phyloP scores from a whole-genome alignment of 2,113 vertebrate species.

The Bos javanicus region DNA sequence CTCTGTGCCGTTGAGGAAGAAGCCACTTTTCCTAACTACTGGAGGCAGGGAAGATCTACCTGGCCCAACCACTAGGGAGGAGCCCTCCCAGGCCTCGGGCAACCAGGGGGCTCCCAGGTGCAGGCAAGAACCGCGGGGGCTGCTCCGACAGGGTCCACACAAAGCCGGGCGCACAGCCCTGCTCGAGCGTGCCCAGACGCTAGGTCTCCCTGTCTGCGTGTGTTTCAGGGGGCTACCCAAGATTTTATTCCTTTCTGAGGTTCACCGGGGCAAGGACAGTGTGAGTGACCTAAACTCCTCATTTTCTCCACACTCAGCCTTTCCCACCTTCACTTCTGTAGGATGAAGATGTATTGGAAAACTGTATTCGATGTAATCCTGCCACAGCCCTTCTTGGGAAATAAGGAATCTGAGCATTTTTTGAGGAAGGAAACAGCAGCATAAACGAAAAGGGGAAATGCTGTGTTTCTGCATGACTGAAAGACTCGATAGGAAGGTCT shows the following conservation, averaged over 20 bases:
- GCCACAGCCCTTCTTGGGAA: background rate
- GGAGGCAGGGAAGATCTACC: background rate
- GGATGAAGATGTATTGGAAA: background rate
- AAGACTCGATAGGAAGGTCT: background rate
- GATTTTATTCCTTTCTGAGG: background rate
- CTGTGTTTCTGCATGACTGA: background rate
- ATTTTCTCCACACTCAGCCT: background rate
- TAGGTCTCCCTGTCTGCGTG: background rate
- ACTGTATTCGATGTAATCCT: background rate
- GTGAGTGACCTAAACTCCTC: background rate
- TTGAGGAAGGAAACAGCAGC: background rate
- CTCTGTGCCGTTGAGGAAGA: background rate
- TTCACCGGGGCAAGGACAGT: background rate
- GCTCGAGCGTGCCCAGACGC: background rate
- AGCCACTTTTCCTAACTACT: background rate
- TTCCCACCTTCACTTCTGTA: background rate
- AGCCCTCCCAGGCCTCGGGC: background rate
- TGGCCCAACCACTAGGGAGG: background rate
- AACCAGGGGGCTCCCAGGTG: fast-evolving
- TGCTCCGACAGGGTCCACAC: background rate
- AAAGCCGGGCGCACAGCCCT: background rate
- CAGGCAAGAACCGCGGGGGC: fast-evolving
- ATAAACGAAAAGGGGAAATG: background rate
- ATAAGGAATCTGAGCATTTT: background rate
- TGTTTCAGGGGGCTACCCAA: background rate